Base-by-base conservation (phyloP, 2,888 invertebrate genomes). In the Phengaris arion region DNA sequence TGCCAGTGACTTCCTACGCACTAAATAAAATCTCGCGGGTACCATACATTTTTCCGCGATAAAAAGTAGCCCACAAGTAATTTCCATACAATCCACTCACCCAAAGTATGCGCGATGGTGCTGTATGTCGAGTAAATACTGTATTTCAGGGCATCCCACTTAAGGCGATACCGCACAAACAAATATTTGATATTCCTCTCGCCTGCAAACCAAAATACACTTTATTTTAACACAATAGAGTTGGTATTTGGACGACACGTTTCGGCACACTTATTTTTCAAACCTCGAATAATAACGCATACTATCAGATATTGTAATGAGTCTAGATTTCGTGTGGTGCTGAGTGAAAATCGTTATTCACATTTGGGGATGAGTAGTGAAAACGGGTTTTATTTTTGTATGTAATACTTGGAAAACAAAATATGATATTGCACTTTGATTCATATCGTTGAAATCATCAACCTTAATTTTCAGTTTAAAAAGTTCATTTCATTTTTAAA, bases 101-200 rank as follows among this genome's bases (percentile, higher is more conserved):
- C 92, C 10, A 91, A 77, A 5, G 93, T 90, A 81, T 92, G 92
- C 59, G 86, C 87, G 64, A 93, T 87, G 76, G 92, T 86, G 68
- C 86, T 85, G 81, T 90, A 93, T 9, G 93, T 93, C 0, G 91
- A 91, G 79, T 91, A 93, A 74, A 93, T 80, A 79, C 93, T 92
- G 83, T 85, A 94, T 77, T 87, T 91, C 6, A 92, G 79, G 10
- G 92, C 93, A 78, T 94, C 89, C 94, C 94, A 94, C 78, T 89
- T 89, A 22, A 94, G 83, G 48, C 89, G 87, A 79, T 92, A 90
- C 77, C 94, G 86, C 15, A 91, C 84, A 77, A 87, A 94, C 83
- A 94, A 83, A 79, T 94, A 94, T 6, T 86, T 86, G 7, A 94
- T 81, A 74, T 89, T 86, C 75, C 87, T 84, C 85, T 94, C 94